These are phyloP conservation scores for Brachionus sp. DNA, from an alignment of 1,140 invertebrate genomes.

Conservation along the genomic window DNA sequence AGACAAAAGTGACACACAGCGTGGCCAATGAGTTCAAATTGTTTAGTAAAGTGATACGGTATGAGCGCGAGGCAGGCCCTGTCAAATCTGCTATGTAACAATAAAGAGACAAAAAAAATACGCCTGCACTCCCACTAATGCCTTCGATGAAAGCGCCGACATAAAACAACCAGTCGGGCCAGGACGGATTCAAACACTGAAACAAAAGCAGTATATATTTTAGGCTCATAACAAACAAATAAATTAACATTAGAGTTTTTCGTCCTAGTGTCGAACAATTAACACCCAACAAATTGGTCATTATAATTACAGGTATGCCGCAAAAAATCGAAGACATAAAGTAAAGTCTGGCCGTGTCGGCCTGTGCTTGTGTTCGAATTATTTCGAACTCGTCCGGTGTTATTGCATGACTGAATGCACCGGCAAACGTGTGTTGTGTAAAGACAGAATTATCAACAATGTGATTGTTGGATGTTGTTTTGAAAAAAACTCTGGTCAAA, in stretches of 20 bases:
- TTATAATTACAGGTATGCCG: slow-evolving; percentile 36
- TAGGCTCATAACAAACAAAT: slow-evolving; percentile 35
- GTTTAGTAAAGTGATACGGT: slow-evolving; percentile 31
- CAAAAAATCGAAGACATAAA: slow-evolving; percentile 22
- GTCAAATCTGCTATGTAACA: slow-evolving; percentile 40
- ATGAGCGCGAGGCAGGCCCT: slow-evolving; percentile 11
- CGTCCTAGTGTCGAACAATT: slow-evolving; percentile 20
- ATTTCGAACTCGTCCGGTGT: slow-evolving; percentile 2
- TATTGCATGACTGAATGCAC: not conserved
- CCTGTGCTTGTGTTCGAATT: slow-evolving; percentile 17
- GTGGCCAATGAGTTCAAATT: slow-evolving; percentile 23
- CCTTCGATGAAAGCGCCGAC: slow-evolving; percentile 43
- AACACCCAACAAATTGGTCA: slow-evolving; percentile 14
- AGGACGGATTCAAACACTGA: slow-evolving; percentile 29
- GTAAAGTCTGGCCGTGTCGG: slow-evolving; percentile 11
- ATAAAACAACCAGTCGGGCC: slow-evolving; percentile 44
- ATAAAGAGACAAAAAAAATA: slow-evolving; percentile 32
- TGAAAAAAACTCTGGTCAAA: not conserved
- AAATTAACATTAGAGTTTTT: slow-evolving; percentile 40
- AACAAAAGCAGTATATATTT: slow-evolving; percentile 22
- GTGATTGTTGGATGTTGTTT: not conserved
- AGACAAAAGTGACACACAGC: slow-evolving; percentile 25
- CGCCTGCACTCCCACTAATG: slow-evolving; percentile 23
- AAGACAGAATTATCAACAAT: not conserved
- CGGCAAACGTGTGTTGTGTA: not conserved